phyloP scores from a whole-genome alignment of 2,113 vertebrate species.

The Xiphias gladius region DNA sequence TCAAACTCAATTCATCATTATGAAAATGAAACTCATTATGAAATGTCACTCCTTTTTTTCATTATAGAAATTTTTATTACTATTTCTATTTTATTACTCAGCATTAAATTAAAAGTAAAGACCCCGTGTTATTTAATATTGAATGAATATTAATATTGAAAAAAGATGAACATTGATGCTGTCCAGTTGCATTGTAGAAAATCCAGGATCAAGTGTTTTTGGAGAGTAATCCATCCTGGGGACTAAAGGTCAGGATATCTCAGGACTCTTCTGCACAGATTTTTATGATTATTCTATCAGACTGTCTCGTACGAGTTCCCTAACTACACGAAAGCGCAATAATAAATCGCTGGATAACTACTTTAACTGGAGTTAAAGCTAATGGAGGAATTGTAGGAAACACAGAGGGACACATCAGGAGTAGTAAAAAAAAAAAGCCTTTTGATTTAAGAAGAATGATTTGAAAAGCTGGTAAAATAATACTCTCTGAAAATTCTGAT shows the following conservation, averaged over 20 bases:
- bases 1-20: too few relatives aligned
- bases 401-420: background rate
- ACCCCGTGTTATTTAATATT: background rate
- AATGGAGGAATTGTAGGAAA: background rate
- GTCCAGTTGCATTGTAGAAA: background rate
- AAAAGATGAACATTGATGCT: background rate
- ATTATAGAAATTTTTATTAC: too few relatives aligned
- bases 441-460: too few relatives aligned
- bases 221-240: background rate
- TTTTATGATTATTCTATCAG: background rate
- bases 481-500: background rate
- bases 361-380: background rate
- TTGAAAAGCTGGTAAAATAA: background rate
- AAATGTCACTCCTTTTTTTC: too few relatives aligned
- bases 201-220: background rate
- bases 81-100: background rate
- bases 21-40: too few relatives aligned
- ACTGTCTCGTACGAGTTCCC: background rate
- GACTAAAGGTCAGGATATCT: background rate
- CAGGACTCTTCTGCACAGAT: background rate
- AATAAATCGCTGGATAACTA: background rate
- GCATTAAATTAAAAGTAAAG: background rate
- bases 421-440: background rate
- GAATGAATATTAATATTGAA: too few relatives aligned
- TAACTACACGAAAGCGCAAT: background rate